Conservation (phyloP, 2,797 vertebrate species). For the Cetoscarus ocellatus region DNA sequence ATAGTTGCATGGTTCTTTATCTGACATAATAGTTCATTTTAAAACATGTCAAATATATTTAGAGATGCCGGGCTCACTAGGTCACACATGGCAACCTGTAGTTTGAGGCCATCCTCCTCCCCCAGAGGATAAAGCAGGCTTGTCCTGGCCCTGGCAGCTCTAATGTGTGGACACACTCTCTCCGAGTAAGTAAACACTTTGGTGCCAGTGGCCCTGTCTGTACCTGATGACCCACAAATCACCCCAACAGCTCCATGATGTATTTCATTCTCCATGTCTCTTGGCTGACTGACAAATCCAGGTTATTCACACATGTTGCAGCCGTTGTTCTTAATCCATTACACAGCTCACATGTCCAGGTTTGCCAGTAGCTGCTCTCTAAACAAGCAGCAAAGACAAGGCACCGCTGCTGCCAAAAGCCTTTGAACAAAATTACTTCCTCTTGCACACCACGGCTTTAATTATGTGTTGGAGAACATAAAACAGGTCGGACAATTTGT, state of each 20-base stretch:
- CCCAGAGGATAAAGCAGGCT: constrained; percentile 60
- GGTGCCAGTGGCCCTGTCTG: constrained; percentile 44
- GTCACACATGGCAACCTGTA: constrained; percentile 62
- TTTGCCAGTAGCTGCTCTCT: constrained; percentile 87
- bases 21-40: neutral
- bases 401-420: constrained; percentile 88
- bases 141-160: constrained; percentile 42
- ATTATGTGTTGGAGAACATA: constrained; percentile 95
- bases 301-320: constrained; percentile 79
- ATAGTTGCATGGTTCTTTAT: too few species aligned
- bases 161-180: constrained; percentile 75
- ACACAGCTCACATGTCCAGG: constrained; percentile 80
- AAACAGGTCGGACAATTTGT: constrained; percentile 96
- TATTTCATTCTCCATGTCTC: constrained; percentile 72
- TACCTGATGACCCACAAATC: constrained; percentile 69
- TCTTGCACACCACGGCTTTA: constrained; percentile 92
- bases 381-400: constrained; percentile 84
- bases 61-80: constrained; percentile 39
- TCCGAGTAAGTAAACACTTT: constrained; percentile 64
- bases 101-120: constrained; percentile 59
- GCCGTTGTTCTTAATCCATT: constrained; percentile 79
- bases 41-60: constrained; percentile 24
- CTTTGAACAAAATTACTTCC: constrained; percentile 97
- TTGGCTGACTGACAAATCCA: constrained; percentile 67
- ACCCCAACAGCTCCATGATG: constrained; percentile 63